Conservation (phyloP, 1,140 invertebrate genomes). For the Lordiphosa mommai region DNA sequence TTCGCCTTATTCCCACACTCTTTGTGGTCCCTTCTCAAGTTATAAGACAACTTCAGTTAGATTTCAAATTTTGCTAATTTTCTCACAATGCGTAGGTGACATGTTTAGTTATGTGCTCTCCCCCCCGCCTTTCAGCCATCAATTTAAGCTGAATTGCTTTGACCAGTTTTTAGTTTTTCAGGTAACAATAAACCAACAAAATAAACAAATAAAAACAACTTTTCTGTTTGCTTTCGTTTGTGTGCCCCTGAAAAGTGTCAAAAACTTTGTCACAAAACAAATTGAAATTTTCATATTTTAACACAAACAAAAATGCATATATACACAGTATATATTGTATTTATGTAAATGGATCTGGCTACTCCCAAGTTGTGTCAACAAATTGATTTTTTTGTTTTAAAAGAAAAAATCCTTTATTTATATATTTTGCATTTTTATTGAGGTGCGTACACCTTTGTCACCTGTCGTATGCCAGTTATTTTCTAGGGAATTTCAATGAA, state of each 20-base stretch:
- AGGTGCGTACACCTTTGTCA: slow-evolving; percentile 20
- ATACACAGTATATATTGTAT: background rate
- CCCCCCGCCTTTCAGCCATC: too few species aligned
- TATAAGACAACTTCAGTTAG: too few species aligned
- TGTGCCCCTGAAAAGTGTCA: slow-evolving; percentile 20
- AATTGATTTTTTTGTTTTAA: slow-evolving; percentile 6
- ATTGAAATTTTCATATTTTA: slow-evolving; percentile 39
- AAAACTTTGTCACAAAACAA: slow-evolving; percentile 32
- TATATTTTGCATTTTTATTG: too few species aligned
- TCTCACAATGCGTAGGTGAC: too few species aligned
- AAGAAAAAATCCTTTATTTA: too few species aligned
- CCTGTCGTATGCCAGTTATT: slow-evolving; percentile 18
- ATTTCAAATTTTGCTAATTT: too few species aligned
- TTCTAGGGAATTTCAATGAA: background rate
- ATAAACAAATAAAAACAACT: background rate
- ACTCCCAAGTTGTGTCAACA: background rate
- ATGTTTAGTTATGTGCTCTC: too few species aligned
- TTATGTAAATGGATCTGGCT: background rate
- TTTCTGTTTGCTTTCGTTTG: slow-evolving; percentile 26
- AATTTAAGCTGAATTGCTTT: too few species aligned
- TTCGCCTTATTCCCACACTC: too few species aligned
- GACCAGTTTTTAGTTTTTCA: slow-evolving; percentile 2
- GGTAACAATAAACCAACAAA: background rate
- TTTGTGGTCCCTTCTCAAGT: too few species aligned
- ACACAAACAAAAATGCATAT: background rate